Conservation (phyloP, 2,797 vertebrate genomes). For the Nannoperca australis region DNA sequence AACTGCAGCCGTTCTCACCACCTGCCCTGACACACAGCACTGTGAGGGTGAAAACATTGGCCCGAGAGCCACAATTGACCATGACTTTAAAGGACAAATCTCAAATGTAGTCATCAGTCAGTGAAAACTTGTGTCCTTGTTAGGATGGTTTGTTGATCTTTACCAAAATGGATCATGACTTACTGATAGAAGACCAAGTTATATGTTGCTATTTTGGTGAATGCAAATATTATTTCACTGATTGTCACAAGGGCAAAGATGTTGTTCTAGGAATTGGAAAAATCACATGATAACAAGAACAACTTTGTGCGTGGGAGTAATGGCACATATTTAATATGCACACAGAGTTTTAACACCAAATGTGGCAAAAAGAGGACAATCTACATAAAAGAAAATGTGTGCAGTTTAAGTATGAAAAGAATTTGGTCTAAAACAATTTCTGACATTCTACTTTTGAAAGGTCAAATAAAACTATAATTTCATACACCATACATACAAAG, state of each 20-base stretch:
- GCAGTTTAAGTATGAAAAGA: neutral
- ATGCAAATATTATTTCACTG: slow-evolving; percentile 61
- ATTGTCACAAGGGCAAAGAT: slow-evolving; percentile 61
- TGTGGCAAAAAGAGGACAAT: neutral
- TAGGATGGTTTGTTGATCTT: slow-evolving; percentile 55
- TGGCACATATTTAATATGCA: neutral
- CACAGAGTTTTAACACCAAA: slow-evolving; percentile 9
- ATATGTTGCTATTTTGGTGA: slow-evolving; percentile 24
- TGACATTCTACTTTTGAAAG: neutral
- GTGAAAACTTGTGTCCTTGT: slow-evolving; percentile 49
- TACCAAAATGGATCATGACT: slow-evolving; percentile 44
- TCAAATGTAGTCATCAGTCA: slow-evolving; percentile 13
- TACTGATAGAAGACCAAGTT: slow-evolving; percentile 42
- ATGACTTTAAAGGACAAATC: slow-evolving; percentile 61
- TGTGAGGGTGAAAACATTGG: slow-evolving; percentile 10
- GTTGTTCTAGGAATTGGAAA: slow-evolving; percentile 39
- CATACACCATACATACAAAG: too few relatives aligned
- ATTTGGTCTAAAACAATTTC: neutral
- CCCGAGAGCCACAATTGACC: slow-evolving; percentile 56
- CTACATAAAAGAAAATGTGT: too few relatives aligned
- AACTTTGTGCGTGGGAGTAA: slow-evolving; percentile 12
- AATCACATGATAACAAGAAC: slow-evolving; percentile 29
- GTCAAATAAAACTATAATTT: neutral
- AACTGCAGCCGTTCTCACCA: slow-evolving; percentile 53
- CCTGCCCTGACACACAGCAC: slow-evolving; percentile 33